Conservation (phyloP, 1,140 invertebrate genomes). For the Drosophila willistoni region DNA sequence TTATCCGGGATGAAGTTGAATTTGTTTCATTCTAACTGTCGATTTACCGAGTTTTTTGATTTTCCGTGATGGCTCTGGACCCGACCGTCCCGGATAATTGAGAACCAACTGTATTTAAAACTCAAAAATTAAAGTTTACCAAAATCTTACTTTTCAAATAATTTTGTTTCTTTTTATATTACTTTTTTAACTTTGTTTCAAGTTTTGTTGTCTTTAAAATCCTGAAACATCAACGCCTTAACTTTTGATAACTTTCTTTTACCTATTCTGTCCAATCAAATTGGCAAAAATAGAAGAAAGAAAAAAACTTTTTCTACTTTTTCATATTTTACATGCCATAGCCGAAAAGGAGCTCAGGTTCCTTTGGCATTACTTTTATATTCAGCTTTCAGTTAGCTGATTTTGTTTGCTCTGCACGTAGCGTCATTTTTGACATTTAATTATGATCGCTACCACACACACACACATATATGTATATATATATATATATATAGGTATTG, state of each 20-base stretch:
- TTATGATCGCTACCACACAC: constrained; percentile 52
- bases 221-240: background rate
- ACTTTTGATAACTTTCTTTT: background rate
- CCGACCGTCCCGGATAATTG: too few relatives aligned
- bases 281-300: background rate
- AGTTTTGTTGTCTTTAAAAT: too few relatives aligned
- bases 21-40: too few relatives aligned
- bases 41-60: too few relatives aligned
- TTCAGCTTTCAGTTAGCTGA: constrained; percentile 38
- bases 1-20: too few relatives aligned
- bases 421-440: constrained; percentile 81
- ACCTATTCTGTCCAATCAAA: constrained; percentile 10
- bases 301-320: constrained; percentile 27
- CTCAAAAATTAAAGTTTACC: too few relatives aligned
- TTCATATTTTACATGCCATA: constrained; percentile 28
- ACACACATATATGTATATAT: background rate
- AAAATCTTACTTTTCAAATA: too few relatives aligned
- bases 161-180: too few relatives aligned
- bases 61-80: too few relatives aligned
- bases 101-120: too few relatives aligned
- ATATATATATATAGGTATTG: background rate
- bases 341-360: constrained; percentile 16
- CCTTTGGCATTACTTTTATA: constrained; percentile 23
- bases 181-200: too few relatives aligned
- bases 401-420: constrained; percentile 70